A percentile compares a stretch with the other conserved stretches of the same genome.
Conservation (phyloP, 2,888 invertebrate species). For the Coelogynopora nodosa region DNA sequence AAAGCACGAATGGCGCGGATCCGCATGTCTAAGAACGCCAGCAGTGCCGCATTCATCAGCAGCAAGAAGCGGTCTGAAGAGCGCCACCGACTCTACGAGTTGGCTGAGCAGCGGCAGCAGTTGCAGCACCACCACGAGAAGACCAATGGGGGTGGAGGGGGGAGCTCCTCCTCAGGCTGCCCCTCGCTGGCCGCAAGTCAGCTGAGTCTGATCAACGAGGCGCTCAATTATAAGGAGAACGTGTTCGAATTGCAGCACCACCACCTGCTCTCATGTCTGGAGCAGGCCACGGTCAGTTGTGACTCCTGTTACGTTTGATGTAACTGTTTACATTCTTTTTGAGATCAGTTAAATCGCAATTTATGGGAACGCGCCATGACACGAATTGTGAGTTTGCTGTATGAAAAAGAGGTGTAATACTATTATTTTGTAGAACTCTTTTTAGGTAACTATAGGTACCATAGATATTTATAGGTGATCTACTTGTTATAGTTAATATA, state of each 20-base stretch:
- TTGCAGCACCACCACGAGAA: not conserved
- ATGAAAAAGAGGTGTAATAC: too few species aligned
- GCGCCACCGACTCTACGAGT: conserved; percentile 42
- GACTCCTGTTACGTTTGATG: too few species aligned
- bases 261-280: conserved; percentile 65
- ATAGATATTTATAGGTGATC: too few species aligned
- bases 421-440: too few species aligned
- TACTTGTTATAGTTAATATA: too few species aligned
- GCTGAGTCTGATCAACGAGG: not conserved
- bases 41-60: conserved; percentile 93
- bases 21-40: conserved; percentile 95
- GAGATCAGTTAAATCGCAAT: too few species aligned
- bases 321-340: too few species aligned
- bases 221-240: not conserved
- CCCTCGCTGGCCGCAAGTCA: not conserved
- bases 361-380: too few species aligned
- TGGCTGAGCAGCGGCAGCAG: not conserved
- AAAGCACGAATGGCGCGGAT: conserved; percentile 97
- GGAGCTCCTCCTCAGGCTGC: not conserved
- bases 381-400: too few species aligned
- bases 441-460: too few species aligned
- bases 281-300: conserved; percentile 40
- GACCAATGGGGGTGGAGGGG: not conserved
- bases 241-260: conserved; percentile 98
- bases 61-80: conserved; percentile 97